Base-by-base conservation (phyloP, 2,797 vertebrate species). In the Rhodeus uyekii region DNA sequence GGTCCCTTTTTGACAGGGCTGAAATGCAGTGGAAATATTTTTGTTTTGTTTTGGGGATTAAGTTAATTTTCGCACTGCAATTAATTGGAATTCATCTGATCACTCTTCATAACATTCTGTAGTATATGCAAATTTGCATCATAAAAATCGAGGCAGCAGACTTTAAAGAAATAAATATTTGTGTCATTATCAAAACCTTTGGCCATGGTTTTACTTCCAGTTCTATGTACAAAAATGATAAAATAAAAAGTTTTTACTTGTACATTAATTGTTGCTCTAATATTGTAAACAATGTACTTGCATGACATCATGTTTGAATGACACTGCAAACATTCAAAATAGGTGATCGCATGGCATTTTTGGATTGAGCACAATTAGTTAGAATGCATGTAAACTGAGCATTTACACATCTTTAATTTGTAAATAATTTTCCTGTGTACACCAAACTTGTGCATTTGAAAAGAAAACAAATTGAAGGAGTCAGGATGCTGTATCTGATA, bases 361-460 rank as follows among this genome's bases (percentile, higher is more conserved):
- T 60, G 13, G 7, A 60, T 60, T 46, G 22, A 73, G 29, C 46
- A 58, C 64, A 77, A 60, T 38, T 55, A 68, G 9, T 42, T 53
- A 60, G 81, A 63, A 67, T 60, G 4, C 50, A 75, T 42, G n/a
- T 77, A 77, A 76, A 77, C 27, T 22, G 44, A 77, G 39, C 19
- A 77, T 64, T 78, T 78, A 38, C 76, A 65, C 76, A 50, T 53
- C 29, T 96, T 86, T 84, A 84, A 96, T 32, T 89, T 94, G 18
- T 90, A 94, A 88, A 95, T 95, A 65, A 93, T 91, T 90, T 94
- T 73, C 69, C 69, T 68, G 42, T 82, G 73, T 81, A 75, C 83
- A 80, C 74, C 67, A 78, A 83, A 83, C 74, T 82, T 81, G 74
- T 71, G 75, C 53, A 79, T 46, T 68, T 80, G 55, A 13, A 84